Percentiles rank a stretch among this genome's conserved stretches.
phyloP scores from a whole-genome alignment of 2,797 vertebrate genomes.

The Ceyx erithaca region DNA sequence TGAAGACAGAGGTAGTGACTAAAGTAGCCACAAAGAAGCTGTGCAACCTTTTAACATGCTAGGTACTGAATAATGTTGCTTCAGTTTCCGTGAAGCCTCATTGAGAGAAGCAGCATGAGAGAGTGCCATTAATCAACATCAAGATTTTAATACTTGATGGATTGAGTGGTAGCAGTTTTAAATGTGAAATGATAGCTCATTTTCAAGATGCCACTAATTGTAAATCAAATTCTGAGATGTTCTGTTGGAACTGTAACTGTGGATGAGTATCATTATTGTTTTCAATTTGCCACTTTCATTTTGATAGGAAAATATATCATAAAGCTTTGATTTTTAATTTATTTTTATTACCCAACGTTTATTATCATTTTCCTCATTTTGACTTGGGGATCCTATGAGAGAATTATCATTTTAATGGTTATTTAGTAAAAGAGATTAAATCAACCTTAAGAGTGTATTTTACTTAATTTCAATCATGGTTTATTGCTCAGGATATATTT shows the following conservation, averaged over 20 bases:
- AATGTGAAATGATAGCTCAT: constrained; percentile 52
- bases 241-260: constrained; percentile 41
- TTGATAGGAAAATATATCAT: constrained; percentile 43
- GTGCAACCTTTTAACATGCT: not conserved
- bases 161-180: constrained; percentile 53
- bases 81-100: constrained; percentile 1
- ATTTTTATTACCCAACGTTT: constrained; percentile 60
- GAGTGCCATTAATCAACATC: constrained; percentile 56
- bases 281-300: constrained; percentile 55
- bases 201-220: constrained; percentile 67
- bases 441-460: constrained; percentile 55
- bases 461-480: constrained; percentile 45
- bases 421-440: constrained; percentile 42
- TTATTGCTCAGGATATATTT: constrained; percentile 42
- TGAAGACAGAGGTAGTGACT: not conserved
- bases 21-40: not conserved
- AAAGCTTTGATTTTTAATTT: constrained; percentile 64
- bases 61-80: not conserved
- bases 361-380: constrained; percentile 43
- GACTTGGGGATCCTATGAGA: constrained; percentile 20
- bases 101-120: not conserved
- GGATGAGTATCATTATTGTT: constrained; percentile 57
- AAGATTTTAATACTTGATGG: constrained; percentile 60
- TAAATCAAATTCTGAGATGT: constrained; percentile 65
- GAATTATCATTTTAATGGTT: constrained; percentile 44